Base-by-base conservation (phyloP, 2,113 vertebrate genomes). In the Heloderma charlesbogerti region DNA sequence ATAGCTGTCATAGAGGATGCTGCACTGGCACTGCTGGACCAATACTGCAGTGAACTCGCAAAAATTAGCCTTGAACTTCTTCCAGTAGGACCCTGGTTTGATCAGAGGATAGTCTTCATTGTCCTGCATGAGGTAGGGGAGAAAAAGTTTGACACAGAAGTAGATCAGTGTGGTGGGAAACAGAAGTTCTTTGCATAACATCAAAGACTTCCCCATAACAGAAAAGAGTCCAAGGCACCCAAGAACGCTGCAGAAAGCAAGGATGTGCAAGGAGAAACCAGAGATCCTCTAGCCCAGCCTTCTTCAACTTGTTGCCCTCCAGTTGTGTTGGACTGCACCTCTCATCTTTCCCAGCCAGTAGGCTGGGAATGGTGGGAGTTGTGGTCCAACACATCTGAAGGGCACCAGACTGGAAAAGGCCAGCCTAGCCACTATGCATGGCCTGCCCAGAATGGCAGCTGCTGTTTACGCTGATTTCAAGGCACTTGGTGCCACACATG, bases 41-140 rank as follows among this genome's bases (percentile, higher is more conserved):
- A 99, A 95, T 95, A 98, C 97, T 0, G 97, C 96, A 93, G 98
- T 96, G n/a, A 99, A 99, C 92, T 99, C 98, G 78, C 98, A 98
- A 95, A 99, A 98, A 95, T 98, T 98, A 0, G 97, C 95, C 92
- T 97, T 97, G 94, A 99, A 99, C 96, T 98, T 98, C 92, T 98
- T 98, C 96, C 98, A 98, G 0, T 98, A 97, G 0, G 97, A 95
- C 40, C 98, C 98, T 1, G 98, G 90, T 95, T 98, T 98, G 88
- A 97, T 96, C 54, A 99, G 97, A 0, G 98, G 99, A 92, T 99
- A 99, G 89, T 98, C 98, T 54, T 97, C 97, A 63, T 97, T 97
- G 87, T 98, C 98, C 98, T 99, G 57, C n/a, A 89, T n/a, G n/a
- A 86, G 67, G 79, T 48, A 8, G 22, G 16, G 57, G 45, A 37